Percentiles rank a stretch among this genome's conserved stretches.
Evolutionary conservation across 2,797 vertebrate species (phyloP).

Genomic region (Hafferia zeledoni): DNA sequence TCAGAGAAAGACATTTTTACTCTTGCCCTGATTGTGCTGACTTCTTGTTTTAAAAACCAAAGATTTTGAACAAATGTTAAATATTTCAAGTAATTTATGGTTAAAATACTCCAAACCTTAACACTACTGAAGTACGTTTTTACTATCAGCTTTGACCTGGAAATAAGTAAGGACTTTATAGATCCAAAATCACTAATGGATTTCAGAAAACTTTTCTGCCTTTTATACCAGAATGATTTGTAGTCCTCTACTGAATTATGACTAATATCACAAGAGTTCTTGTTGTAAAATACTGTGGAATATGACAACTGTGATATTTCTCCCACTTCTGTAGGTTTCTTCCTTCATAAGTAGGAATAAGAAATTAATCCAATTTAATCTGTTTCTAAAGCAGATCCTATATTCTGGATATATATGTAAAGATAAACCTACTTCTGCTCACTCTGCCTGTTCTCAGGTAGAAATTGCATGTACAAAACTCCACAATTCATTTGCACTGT

Average conservation of each 20-base stretch:
- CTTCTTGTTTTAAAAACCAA: conserved; percentile 35
- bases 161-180: conserved; percentile 6
- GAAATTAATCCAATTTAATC: neutral
- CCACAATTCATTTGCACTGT: neutral
- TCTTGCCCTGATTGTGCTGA: conserved; percentile 20
- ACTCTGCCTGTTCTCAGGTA: neutral
- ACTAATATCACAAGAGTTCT: neutral
- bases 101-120: neutral
- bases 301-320: neutral
- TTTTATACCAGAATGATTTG: neutral
- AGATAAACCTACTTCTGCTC: neutral
- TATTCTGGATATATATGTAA: neutral
- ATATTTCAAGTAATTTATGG: conserved; percentile 18
- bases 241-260: neutral
- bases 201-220: neutral
- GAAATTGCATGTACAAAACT: conserved; percentile 16
- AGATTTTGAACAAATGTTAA: neutral
- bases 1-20: conserved; percentile 40
- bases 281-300: neutral
- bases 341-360: neutral
- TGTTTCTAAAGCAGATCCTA: neutral
- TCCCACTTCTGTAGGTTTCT: neutral
- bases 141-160: neutral
- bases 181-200: neutral
- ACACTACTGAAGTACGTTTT: neutral